These are phyloP conservation scores for Amorpha juglandis DNA, from an alignment of 2,888 invertebrate genomes.

Conservation along the genomic window DNA sequence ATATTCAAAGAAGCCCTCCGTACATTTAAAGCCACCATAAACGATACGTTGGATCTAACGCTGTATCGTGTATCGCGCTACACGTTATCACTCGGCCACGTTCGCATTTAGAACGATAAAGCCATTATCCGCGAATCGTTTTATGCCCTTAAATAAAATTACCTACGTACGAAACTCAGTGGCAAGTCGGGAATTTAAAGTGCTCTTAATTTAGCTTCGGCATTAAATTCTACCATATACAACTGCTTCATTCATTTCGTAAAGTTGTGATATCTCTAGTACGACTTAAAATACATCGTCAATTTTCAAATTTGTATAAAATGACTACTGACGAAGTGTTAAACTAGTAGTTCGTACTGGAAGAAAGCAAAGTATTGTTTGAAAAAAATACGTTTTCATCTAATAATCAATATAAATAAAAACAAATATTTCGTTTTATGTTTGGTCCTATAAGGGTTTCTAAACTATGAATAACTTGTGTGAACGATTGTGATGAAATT, in stretches of 20 bases:
- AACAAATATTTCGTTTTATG: too few relatives aligned
- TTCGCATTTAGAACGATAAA: constrained; percentile 58
- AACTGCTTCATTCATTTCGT: constrained; percentile 36
- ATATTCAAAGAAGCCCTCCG: not conserved
- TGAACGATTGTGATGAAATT: too few relatives aligned
- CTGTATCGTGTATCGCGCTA: not conserved
- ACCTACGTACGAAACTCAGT: constrained; percentile 49
- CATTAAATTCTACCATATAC: constrained; percentile 44
- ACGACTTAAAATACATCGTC: too few relatives aligned
- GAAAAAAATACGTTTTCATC: too few relatives aligned
- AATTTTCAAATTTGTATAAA: too few relatives aligned
- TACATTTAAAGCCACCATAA: not conserved
- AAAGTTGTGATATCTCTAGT: not conserved
- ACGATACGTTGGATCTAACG: not conserved
- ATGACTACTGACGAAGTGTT: too few relatives aligned
- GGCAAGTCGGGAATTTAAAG: constrained; percentile 57
- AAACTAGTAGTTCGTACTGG: too few relatives aligned
- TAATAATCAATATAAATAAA: too few relatives aligned
- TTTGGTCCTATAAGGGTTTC: too few relatives aligned
- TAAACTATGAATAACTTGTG: too few relatives aligned
- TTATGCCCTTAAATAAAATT: constrained; percentile 71
- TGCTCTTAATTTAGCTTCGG: constrained; percentile 50
- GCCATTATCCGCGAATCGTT: constrained; percentile 64
- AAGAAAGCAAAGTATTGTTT: too few relatives aligned
- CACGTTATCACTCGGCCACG: constrained; percentile 12